Evolutionary conservation across 2,888 invertebrate species (phyloP), one percentile per base, ranked within the genome.

Genomic region (Nasonovia ribisnigri): DNA sequence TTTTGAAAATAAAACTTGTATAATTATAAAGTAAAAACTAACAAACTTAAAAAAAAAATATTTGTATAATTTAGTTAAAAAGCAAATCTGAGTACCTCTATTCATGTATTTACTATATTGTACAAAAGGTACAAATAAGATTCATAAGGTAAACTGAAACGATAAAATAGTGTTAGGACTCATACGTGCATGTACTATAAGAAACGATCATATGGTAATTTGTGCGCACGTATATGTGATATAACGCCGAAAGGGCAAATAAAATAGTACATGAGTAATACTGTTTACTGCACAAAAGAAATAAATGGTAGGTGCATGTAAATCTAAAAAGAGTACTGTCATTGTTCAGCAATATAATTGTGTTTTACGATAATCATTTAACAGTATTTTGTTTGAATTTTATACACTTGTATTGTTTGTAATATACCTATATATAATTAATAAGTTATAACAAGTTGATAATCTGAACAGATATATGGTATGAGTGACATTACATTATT

Each of bases 1-100:
- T 60, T 89, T 89, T 8, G 57, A 43, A 89, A 43, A 43, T 57
- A 57, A 88, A 89, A 89, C 89, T 89, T 89, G 42, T 29, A 60
- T 89, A 57, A 89, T 90, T 48, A 67, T 36, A 77, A 90, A 90
- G 8, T 77, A 77, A 77, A 77, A 36, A 36, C 77, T 77, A 77
- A 77, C 77, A 36, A 84, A 84, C 84, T 84, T 43, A 43, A 26
- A 84, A 84, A 84, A 84, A 84, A 43, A 84, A 43, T 84, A 84
- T 77, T 77, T 77, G 36, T 77, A 77, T 77, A 77, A 77, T 77
- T 77, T 77, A 36, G 36, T 77, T 77, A 36, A 77, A 54, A 77
- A 67, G 77, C 36, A 77, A 77, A 77, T 77, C 36, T 36, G 36
- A 77, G 36, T 77, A 77, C 36, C 77, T 36, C 20, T 36, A 77